Evolutionary conservation across 2,888 invertebrate genomes (phyloP), one percentile per base, ranked within the genome.

Genomic region (Dione vanillae): DNA sequence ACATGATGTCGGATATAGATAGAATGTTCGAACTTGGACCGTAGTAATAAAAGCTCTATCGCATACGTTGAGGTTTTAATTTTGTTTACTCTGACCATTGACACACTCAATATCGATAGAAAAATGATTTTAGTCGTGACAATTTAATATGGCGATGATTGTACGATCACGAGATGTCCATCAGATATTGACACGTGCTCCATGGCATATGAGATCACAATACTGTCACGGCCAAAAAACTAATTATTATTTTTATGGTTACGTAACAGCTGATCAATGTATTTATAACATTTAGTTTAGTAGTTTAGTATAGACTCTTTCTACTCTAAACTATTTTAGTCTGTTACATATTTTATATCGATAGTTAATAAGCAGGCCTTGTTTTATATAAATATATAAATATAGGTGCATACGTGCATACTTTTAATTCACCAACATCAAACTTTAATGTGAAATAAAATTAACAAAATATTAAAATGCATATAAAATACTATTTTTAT

Each of bases 141-240:
- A 82, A 82, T 85, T 83, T 87, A 87, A 89, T 89, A 88, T 83
- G 87, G 87, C 85, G 88, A 88, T 88, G 92, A 90, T 86, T 85
- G 89, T 74, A 56, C 69, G 73, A 64, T 71, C 75, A 72, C 70
- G 71, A 92, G 91, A 88, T 86, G 91, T 91, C 91, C 86, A 85
- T 91, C 87, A 89, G 82, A 81, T 85, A 89, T 88, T 89, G 92
- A 92, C 91, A 85, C 91, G 92, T 91, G 92, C 89, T 80, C 86
- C 82, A 87, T 86, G 84, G 83, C 80, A 77, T 78, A 77, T 82
- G 82, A 80, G 84, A 80, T 82, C 80, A 80, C 80, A 80, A 77
- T 76, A 78, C 80, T 81, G 82, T 83, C 87, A 82, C 75, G 84
- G 85, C 80, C 84, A 80, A 84, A 82, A 85, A 78, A 83, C 83